Evolutionary conservation across 2,113 vertebrate genomes (phyloP).

Genomic region (Tyrannus savana): DNA sequence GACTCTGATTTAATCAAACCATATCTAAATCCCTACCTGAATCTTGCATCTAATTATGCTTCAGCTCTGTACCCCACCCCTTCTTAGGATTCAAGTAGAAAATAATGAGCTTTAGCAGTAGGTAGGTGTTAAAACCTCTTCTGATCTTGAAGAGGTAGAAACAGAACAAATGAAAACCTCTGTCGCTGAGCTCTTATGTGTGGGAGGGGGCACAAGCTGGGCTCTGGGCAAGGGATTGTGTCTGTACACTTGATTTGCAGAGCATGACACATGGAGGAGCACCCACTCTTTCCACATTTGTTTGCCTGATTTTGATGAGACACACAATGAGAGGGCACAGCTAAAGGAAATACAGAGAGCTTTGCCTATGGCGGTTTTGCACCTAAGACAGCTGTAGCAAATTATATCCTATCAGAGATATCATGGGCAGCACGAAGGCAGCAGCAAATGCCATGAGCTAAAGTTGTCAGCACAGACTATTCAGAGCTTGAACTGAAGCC

Average conservation of each 20-base stretch:
- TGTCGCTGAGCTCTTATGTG: not conserved
- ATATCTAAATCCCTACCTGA: constrained; percentile 49
- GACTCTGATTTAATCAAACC: constrained; percentile 67
- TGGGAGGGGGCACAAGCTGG: not conserved
- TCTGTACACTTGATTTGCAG: not conserved
- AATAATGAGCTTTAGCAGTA: constrained; percentile 57
- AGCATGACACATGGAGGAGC: not conserved
- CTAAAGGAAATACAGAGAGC: constrained; percentile 28
- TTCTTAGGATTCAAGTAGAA: constrained; percentile 58
- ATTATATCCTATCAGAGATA: constrained; percentile 12
- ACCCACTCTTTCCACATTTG: constrained; percentile 14
- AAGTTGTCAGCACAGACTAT: constrained; percentile 26
- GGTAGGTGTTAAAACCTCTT: constrained; percentile 44
- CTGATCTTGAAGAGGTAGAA: constrained; percentile 55
- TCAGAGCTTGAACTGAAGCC: not conserved
- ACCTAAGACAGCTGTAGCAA: constrained; percentile 34
- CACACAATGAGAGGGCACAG: not conserved
- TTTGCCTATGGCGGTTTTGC: constrained; percentile 7
- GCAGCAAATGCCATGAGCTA: constrained; percentile 11
- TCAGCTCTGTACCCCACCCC: not conserved
- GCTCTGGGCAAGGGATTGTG: not conserved
- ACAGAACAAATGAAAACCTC: constrained; percentile 39
- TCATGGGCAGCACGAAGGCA: not conserved
- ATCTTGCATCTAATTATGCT: constrained; percentile 60
- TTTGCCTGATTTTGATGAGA: constrained; percentile 48